Evolutionary conservation across 2,113 vertebrate species (phyloP), one percentile per base, ranked within the genome.

Genomic region (Syngnathus floridae): DNA sequence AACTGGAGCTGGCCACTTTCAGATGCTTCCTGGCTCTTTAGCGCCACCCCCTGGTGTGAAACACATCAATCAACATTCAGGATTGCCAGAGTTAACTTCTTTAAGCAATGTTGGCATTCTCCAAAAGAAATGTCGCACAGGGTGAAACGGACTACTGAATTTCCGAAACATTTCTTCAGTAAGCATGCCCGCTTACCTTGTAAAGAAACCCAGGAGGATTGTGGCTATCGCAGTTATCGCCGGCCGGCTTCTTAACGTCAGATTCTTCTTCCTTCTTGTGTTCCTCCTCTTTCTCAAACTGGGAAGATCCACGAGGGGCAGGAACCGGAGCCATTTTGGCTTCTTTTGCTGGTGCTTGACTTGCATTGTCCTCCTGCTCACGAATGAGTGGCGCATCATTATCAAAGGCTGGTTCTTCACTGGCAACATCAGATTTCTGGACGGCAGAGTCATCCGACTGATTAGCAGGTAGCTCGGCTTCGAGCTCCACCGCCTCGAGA

Each of bases 1-100:
- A 89, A 91, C 63, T 85, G 81, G 22, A 92, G 80, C 43, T 76
- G 71, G 5, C 85, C 75, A 0, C 82, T 82, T 51, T 86, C 74
- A 22, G 86, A 73, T 0, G 81, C 76, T 21, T 65, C 41, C 5
- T 91, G 82, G 64, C 76, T 81, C 86, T 89, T 81, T 31, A 82
- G 9, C 13, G 89, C 90, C 76, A 87, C 82, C 69, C 62, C 89
- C 91, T 92, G 74, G 72, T 64, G 49, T 1, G 21, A 66, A 74
- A 68, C 14, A 71, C 31, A 67, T 37, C 11, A 59, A 57, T 51
- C 4, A 16, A 7, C 10, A 5, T 14, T 52, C 38, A 61, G 17
- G 36, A 60, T 4, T n/a, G 22, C 43, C 13, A 13, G 4, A 14
- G 12, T 45, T 45, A 45, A 38, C 13, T 14, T 45, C 11, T 13